Evolutionary conservation across 2,797 vertebrate species (phyloP).

Genomic region (Rousettus madagascariensis): DNA sequence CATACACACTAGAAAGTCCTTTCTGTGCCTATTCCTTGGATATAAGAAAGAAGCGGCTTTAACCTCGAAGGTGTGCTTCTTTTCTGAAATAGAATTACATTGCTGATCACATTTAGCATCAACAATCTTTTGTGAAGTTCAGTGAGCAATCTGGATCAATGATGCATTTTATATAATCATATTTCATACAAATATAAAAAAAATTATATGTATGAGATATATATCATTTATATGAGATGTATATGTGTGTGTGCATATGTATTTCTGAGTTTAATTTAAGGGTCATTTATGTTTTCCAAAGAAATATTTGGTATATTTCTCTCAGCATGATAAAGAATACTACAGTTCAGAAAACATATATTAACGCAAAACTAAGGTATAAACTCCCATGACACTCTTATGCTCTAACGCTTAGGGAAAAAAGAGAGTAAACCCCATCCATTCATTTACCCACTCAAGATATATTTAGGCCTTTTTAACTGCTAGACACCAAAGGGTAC

Average conservation of each 20-base stretch:
- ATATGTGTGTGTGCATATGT: no score
- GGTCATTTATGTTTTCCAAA: slow-evolving; percentile 1
- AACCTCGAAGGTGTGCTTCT: not conserved
- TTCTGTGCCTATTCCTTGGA: not conserved
- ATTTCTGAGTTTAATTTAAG: slow-evolving; percentile 39
- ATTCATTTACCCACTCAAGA: slow-evolving; percentile 12
- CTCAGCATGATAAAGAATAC: slow-evolving; percentile 23
- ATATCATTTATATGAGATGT: no score
- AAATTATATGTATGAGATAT: not conserved
- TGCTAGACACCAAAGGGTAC: not conserved
- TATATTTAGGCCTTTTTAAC: not conserved
- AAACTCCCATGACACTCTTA: not conserved
- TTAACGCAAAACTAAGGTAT: slow-evolving; percentile 30
- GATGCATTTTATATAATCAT: not conserved
- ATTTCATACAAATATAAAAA: not conserved
- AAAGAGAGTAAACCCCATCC: not conserved
- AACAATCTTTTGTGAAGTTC: not conserved
- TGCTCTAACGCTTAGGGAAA: not conserved
- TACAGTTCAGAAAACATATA: slow-evolving; percentile 53
- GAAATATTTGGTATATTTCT: slow-evolving; percentile 32
- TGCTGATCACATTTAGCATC: not conserved
- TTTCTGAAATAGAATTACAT: not conserved
- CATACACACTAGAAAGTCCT: no score
- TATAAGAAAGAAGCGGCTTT: not conserved
- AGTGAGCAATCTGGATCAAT: not conserved